Conservation (phyloP, 2,888 invertebrate genomes). For the Apodemia zela region DNA sequence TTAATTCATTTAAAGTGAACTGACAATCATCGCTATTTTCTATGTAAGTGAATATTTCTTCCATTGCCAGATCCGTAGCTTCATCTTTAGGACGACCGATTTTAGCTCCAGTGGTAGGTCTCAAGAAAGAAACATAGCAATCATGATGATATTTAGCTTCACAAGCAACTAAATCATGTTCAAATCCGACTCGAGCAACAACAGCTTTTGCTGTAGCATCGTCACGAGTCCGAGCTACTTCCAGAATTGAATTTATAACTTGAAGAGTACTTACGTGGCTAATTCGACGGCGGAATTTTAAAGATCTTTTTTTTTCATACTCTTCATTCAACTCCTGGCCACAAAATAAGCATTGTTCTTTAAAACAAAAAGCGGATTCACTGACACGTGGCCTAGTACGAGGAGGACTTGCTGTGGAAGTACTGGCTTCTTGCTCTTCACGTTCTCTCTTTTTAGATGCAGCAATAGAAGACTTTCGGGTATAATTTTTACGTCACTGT, state of each 20-base stretch:
- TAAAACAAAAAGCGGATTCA: constrained; percentile 34
- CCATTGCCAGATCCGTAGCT: constrained; percentile 40
- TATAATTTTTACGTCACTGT: constrained; percentile 38
- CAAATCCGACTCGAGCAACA: constrained; percentile 32
- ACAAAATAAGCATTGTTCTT: not conserved
- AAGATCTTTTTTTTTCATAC: not conserved
- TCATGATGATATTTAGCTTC: constrained; percentile 45
- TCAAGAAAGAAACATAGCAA: constrained; percentile 41
- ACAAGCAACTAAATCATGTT: constrained; percentile 35
- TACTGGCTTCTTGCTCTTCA: constrained; percentile 40
- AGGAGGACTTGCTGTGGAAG: constrained; percentile 38
- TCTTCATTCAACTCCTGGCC: not conserved
- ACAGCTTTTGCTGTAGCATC: constrained; percentile 38
- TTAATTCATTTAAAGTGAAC: constrained; percentile 27
- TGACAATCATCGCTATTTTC: constrained; percentile 30
- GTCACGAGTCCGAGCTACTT: constrained; percentile 30
- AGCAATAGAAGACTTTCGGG: constrained; percentile 37
- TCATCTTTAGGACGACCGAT: constrained; percentile 43
- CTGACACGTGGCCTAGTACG: constrained; percentile 38
- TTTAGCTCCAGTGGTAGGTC: constrained; percentile 41
- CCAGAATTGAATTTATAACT: constrained; percentile 26
- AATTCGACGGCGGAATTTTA: not conserved
- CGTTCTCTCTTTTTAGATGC: constrained; percentile 39
- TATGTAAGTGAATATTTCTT: constrained; percentile 41
- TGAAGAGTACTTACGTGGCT: constrained; percentile 3